Percentiles rank a stretch among this genome's conserved stretches.
These are phyloP conservation scores for Lottia scabra DNA, from an alignment of 2,888 invertebrate species.

Conservation along the genomic window DNA sequence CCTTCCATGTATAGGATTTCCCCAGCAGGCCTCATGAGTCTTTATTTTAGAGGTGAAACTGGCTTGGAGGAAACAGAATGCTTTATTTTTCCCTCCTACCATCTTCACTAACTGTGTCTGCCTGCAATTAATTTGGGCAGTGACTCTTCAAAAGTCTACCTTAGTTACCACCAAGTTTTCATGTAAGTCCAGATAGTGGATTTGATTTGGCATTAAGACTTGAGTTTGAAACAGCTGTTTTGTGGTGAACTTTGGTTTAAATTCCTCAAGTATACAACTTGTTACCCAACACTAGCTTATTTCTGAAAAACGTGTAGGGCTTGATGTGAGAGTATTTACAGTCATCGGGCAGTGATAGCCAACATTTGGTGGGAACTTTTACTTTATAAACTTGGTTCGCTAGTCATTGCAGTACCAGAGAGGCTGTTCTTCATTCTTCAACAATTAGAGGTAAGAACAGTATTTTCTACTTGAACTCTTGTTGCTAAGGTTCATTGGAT, in stretches of 20 bases:
- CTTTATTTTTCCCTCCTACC: constrained; percentile 4
- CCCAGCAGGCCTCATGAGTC: constrained; percentile 1
- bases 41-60: constrained; percentile 4
- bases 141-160: not conserved
- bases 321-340: not conserved
- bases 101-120: not conserved
- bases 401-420: not conserved
- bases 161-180: not conserved
- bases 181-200: too few species aligned
- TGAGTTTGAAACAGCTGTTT: not conserved
- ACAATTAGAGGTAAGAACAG: not conserved
- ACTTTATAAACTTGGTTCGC: not conserved
- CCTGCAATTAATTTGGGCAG: not conserved
- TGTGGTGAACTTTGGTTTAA: constrained; percentile 1
- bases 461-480: not conserved
- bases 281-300: not conserved
- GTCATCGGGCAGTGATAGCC: not conserved
- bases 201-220: too few species aligned
- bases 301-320: not conserved
- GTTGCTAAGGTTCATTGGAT: too few species aligned
- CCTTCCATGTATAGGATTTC: not conserved
- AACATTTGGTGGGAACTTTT: constrained; percentile 2
- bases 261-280: not conserved
- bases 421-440: not conserved
- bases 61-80: constrained; percentile 3